phyloP scores from a whole-genome alignment of 1,140 invertebrate species.

The Sogatella furcifera region DNA sequence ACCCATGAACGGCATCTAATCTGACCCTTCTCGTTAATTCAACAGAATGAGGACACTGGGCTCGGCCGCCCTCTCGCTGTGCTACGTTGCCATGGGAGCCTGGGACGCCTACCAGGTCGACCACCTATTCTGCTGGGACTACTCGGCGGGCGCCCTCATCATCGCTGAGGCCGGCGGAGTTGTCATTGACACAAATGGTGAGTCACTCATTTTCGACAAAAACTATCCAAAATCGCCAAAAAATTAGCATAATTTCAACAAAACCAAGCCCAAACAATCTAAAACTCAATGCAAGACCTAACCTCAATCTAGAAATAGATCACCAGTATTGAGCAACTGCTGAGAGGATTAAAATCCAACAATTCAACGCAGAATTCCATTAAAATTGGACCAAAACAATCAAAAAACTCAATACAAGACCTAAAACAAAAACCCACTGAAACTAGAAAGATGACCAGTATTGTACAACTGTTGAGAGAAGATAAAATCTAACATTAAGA shows the following conservation, averaged over 20 bases:
- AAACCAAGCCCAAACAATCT: background rate
- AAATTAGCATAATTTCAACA: background rate
- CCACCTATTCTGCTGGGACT: slow-evolving; percentile 84
- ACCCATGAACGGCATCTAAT: no score
- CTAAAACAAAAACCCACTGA: no score
- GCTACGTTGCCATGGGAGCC: slow-evolving; percentile 76
- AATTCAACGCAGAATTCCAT: no score
- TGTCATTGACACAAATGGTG: slow-evolving; percentile 72
- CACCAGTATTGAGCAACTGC: no score
- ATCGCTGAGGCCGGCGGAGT: slow-evolving; percentile 86
- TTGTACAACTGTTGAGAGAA: no score
- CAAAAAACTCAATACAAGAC: no score
- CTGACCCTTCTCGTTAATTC: no score
- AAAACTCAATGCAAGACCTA: background rate
- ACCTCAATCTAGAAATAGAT: no score
- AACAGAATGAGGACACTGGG: slow-evolving; percentile 66
- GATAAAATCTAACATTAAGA: no score
- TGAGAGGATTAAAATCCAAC: no score
- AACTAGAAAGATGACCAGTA: no score
- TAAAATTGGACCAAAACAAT: no score
- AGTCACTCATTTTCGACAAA: slow-evolving; percentile 3
- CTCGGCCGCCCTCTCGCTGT: slow-evolving; percentile 87
- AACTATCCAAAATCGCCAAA: background rate
- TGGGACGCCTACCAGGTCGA: slow-evolving; percentile 85
- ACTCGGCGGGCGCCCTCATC: slow-evolving; percentile 77